Conservation (phyloP, 2,888 invertebrate genomes). For the Sycophila texana region DNA sequence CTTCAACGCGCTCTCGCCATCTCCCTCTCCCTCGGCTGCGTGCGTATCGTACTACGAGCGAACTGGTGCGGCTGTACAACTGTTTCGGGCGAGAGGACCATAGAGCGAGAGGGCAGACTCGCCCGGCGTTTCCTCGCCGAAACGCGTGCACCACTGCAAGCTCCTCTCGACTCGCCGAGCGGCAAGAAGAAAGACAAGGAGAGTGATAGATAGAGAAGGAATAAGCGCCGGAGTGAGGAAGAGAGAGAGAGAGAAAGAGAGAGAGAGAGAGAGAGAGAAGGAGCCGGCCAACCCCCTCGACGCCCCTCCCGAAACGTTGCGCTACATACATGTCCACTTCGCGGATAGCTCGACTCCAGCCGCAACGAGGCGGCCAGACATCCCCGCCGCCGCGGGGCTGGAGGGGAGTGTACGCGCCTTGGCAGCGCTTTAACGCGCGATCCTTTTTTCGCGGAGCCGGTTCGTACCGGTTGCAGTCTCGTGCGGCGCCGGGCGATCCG, state of each 20-base stretch:
- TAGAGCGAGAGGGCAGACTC: neutral
- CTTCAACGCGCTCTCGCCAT: too few relatives aligned
- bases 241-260: neutral
- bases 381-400: neutral
- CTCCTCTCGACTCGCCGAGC: too few relatives aligned
- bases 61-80: neutral
- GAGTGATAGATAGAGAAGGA: neutral
- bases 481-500: too few relatives aligned
- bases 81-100: neutral
- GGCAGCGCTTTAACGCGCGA: too few relatives aligned
- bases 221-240: neutral
- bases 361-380: constrained; percentile 11
- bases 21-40: neutral
- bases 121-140: neutral
- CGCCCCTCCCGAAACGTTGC: constrained; percentile 21
- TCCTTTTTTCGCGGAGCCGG: too few relatives aligned
- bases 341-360: constrained; percentile 45
- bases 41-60: constrained; percentile 7
- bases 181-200: neutral
- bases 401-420: too few relatives aligned
- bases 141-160: neutral
- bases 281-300: neutral
- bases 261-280: neutral
- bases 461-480: too few relatives aligned
- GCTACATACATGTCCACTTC: constrained; percentile 49